Conservation (phyloP, 2,113 vertebrate genomes). For the Cricetomys ansorgei region DNA sequence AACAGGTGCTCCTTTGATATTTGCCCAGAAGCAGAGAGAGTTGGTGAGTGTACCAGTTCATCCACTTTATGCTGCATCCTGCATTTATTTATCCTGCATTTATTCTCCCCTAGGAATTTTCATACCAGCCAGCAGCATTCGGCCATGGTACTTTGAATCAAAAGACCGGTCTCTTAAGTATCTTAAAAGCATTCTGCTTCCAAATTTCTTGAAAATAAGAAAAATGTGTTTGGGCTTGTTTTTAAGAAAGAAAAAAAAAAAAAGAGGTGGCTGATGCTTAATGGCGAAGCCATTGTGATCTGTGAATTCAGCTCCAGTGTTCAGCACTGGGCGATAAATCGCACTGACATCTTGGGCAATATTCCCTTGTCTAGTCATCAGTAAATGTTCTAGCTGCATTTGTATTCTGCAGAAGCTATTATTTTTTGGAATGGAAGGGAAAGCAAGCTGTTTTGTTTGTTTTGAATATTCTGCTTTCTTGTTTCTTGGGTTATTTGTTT, state of each 20-base stretch:
- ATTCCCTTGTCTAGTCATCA: constrained; percentile 16
- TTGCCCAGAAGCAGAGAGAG: not conserved
- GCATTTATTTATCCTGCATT: not conserved
- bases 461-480: constrained; percentile 36
- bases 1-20: not conserved
- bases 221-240: constrained; percentile 47
- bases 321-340: not conserved
- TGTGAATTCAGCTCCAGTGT: constrained; percentile 34
- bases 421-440: constrained; percentile 45
- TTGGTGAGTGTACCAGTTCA: not conserved
- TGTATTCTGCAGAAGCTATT: constrained; percentile 52
- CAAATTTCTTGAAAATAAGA: constrained; percentile 49
- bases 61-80: not conserved
- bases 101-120: constrained; percentile 9
- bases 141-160: not conserved
- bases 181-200: constrained; percentile 40
- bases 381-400: constrained; percentile 36
- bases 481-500: constrained; percentile 22
- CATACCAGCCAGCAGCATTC: not conserved
- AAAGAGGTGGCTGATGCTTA: not conserved
- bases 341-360: not conserved
- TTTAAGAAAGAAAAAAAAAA: not conserved
- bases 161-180: not conserved
- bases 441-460: constrained; percentile 35
- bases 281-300: not conserved